phyloP scores from a whole-genome alignment of 1,140 invertebrate species.

The Aphis craccivora region DNA sequence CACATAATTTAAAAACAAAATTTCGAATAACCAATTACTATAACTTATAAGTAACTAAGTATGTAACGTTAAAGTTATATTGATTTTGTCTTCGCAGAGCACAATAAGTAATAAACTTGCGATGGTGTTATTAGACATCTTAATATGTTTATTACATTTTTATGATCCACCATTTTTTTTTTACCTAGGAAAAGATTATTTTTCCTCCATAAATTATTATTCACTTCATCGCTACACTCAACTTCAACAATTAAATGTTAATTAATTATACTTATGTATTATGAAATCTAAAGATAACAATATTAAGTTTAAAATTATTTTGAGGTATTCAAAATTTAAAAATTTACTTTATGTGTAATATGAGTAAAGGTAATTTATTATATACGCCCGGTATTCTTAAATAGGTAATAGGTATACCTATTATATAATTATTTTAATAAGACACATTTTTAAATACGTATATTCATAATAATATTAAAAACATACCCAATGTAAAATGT shows the following conservation, averaged over 20 bases:
- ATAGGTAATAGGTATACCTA: no score
- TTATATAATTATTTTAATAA: not conserved
- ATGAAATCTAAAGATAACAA: not conserved
- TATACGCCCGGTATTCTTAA: not conserved
- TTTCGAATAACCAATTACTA: not conserved
- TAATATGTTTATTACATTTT: conserved; percentile 3
- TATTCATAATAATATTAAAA: no score
- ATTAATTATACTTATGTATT: not conserved
- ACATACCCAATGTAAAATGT: no score
- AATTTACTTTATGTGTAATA: no score
- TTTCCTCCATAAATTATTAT: not conserved
- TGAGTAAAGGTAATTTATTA: not conserved
- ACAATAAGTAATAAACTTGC: conserved; percentile 29
- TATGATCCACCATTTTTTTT: not conserved
- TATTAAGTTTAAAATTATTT: not conserved
- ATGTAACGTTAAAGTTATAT: not conserved
- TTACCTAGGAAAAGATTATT: not conserved
- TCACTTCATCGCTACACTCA: not conserved
- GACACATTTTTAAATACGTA: not conserved
- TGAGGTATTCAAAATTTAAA: not conserved
- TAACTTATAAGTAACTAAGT: not conserved
- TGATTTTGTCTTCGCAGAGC: not conserved
- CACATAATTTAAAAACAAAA: not conserved
- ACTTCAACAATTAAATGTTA: not conserved
- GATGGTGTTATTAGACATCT: not conserved